Base-by-base conservation (phyloP, 1,140 invertebrate genomes). In the Archegozetes longisetosus region DNA sequence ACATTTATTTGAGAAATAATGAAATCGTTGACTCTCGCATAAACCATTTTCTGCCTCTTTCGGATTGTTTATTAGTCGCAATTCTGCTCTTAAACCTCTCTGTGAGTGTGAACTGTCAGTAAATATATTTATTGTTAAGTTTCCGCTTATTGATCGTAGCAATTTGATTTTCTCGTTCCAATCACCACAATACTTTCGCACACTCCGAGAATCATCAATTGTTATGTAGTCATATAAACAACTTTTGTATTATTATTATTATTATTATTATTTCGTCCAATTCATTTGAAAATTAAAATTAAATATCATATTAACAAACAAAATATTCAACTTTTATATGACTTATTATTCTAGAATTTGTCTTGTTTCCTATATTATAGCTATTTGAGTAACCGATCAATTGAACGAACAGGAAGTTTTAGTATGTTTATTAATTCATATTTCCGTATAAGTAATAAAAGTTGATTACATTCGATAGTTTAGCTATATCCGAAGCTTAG, bases 61-160 rank as follows among this genome's bases (percentile, higher is more conserved):
- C 59, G 50, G 9, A 57, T 60, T 40, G 53, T 54, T 12, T 40
- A 59, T 26, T 77, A 77, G 64, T 78, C 80, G 74, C 77, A 83
- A 55, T 79, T 74, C 47, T 0, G 80, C 79, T 64, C 81, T 78
- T 67, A 80, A 86, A 9, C 84, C 84, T 6, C 79, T 77, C 66
- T 76, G 83, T 68, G 80, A 78, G 65, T 83, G 78, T 0, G 82
- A 83, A 65, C 82, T 82, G 69, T 87, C 84, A 0, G 82, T 80
- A 17, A 75, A 70, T 68, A 86, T 85, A 47, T 75, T 73, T 48
- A 86, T 68, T n/a, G 74, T 71, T 6, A 85, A 65, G 20, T 69
- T 63, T 1, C 49, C 14, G 17, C 32, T 40, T 20, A 66, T 62
- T 57, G 66, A 59, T 1, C 82, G 76, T 2, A 85, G 71, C 17